Evolutionary conservation across 2,797 vertebrate genomes (phyloP), one percentile per base, ranked within the genome.

Genomic region (Diceros bicornis): DNA sequence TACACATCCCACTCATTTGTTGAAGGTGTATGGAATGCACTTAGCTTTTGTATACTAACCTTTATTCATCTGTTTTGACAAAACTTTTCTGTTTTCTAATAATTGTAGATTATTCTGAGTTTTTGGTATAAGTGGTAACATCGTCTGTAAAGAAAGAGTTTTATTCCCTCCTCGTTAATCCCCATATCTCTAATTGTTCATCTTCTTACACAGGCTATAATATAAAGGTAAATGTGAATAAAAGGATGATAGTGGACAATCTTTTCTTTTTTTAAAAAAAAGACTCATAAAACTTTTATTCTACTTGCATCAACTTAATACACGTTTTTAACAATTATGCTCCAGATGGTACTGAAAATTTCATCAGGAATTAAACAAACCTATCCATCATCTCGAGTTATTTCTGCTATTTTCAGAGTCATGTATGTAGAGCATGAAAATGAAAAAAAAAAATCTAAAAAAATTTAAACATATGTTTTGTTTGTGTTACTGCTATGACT

Each of bases 321-420:
- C 2, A 41, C 18, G 0, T 64, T 85, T n/a, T 52, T 72, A 99
- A 99, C 98, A 99, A 98, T 99, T 99, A 99, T 99, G 99, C 97
- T 99, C 99, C 97, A 98, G 99, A 99, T 99, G 98, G 99, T 98
- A 98, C 99, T 99, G 99, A 99, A 99, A 99, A 99, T 98, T 98
- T 98, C 98, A 97, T 97, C 99, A 99, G 98, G 99, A 99, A 99
- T 98, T 98, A 99, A 99, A 99, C 98, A 99, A 99, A 99, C 98
- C 98, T 99, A 99, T 98, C 98, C 98, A 98, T 98, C 97, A 98
- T 98, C 98, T 99, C 98, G 98, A 98, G 94, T 98, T 99, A 98
- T 98, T 98, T 99, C 98, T 98, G 98, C 99, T 99, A 99, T 98
- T 98, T 99, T 98, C 98, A 99, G 97, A 99, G 98, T 98, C 98